phyloP scores from a whole-genome alignment of 2,797 vertebrate species.

The Oryzias dopingdopingensis region DNA sequence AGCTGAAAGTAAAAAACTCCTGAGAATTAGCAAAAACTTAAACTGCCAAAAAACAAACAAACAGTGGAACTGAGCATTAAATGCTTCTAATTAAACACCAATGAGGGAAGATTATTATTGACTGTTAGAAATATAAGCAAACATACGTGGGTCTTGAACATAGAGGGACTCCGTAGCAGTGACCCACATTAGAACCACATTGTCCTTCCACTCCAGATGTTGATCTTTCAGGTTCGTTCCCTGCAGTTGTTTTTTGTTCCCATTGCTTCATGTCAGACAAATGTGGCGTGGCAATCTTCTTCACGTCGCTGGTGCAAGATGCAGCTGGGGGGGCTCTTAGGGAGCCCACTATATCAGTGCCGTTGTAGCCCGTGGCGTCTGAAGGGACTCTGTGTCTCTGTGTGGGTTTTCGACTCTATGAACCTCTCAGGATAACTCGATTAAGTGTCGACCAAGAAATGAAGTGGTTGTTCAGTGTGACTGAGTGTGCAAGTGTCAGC shows the following conservation, averaged over 20 bases:
- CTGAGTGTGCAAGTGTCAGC: neutral
- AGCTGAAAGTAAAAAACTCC: too few species aligned
- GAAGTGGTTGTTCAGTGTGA: constrained; percentile 8
- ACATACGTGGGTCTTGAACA: neutral
- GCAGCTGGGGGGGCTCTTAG: constrained; percentile 39
- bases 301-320: constrained; percentile 46
- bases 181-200: constrained; percentile 15
- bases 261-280: constrained; percentile 61
- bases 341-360: constrained; percentile 52
- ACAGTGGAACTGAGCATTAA: too few species aligned
- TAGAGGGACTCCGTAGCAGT: neutral
- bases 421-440: constrained; percentile 21
- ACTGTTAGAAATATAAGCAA: too few species aligned
- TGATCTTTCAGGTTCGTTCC: constrained; percentile 54
- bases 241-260: constrained; percentile 56
- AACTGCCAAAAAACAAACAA: too few species aligned
- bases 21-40: too few species aligned
- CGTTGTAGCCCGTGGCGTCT: constrained; percentile 36
- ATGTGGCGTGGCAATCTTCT: constrained; percentile 65
- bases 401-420: constrained; percentile 18
- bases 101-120: too few species aligned
- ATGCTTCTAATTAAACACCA: too few species aligned
- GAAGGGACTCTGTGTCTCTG: constrained; percentile 20
- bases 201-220: constrained; percentile 30
- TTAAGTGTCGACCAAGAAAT: constrained; percentile 20